Percentiles rank a stretch among this genome's conserved stretches.
Conservation (phyloP, 2,797 vertebrate genomes). For the Enteromius argenteus region DNA sequence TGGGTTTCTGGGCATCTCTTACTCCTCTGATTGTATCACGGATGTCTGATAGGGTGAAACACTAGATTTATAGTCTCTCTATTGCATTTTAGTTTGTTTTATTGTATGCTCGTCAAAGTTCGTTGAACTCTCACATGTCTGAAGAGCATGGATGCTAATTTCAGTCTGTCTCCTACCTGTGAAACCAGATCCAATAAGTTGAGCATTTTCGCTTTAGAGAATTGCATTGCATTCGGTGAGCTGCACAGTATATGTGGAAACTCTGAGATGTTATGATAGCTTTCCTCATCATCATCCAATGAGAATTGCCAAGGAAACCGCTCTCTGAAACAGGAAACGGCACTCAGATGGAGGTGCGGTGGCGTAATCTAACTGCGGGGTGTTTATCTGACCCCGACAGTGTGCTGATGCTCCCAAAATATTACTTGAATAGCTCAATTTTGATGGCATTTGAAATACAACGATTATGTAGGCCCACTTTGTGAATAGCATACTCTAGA, state of each 20-base stretch:
- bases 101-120: slow-evolving; percentile 49
- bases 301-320: slow-evolving; percentile 35
- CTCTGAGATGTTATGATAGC: slow-evolving; percentile 41
- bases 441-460: background rate
- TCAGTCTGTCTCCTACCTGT: slow-evolving; percentile 19
- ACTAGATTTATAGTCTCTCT: slow-evolving; percentile 51
- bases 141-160: slow-evolving; percentile 19
- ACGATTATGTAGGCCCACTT: background rate
- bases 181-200: slow-evolving; percentile 25
- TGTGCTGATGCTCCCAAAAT: slow-evolving; percentile 35
- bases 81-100: slow-evolving; percentile 37
- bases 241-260: slow-evolving; percentile 25
- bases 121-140: slow-evolving; percentile 33
- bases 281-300: slow-evolving; percentile 23
- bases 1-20: slow-evolving; percentile 40
- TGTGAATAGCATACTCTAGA: slow-evolving; percentile 2
- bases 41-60: slow-evolving; percentile 62
- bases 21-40: slow-evolving; percentile 65
- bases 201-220: background rate
- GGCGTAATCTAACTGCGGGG: slow-evolving; percentile 1
- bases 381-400: slow-evolving; percentile 31
- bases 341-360: slow-evolving; percentile 2
- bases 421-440: background rate
- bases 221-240: slow-evolving; percentile 7
- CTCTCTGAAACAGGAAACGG: slow-evolving; percentile 1